These are phyloP conservation scores for Lytechinus pictus DNA, from an alignment of 35 echinoderm and acorn worm species.

Conservation along the genomic window DNA sequence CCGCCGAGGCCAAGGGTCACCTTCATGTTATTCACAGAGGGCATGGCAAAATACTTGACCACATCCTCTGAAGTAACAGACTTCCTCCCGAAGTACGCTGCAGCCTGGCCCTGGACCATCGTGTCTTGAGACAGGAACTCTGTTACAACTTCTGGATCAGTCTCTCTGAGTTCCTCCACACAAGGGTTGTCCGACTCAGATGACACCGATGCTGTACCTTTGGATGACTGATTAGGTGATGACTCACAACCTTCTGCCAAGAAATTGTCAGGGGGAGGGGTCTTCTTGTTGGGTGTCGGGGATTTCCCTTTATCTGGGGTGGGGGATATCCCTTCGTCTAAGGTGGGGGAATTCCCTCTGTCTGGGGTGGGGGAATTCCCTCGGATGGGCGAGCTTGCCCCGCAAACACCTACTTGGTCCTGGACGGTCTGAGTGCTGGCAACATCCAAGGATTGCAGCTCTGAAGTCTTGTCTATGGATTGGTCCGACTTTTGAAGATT, in stretches of 20 bases:
- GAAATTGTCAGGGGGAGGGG: background rate
- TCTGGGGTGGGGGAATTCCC: background rate
- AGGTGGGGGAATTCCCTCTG: background rate
- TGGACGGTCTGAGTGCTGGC: background rate
- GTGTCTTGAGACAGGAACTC: background rate
- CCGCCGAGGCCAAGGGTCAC: background rate
- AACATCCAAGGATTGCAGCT: background rate
- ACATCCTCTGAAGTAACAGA: background rate
- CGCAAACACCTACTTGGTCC: background rate
- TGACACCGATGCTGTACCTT: background rate
- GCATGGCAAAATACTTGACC: background rate
- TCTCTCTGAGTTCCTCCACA: background rate
- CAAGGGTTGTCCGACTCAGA: background rate
- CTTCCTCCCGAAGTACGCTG: background rate
- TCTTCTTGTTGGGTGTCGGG: background rate
- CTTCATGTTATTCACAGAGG: background rate
- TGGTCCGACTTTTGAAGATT: background rate
- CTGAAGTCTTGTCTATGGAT: background rate
- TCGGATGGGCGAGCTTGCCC: background rate
- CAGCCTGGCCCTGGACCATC: background rate
- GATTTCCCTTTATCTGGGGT: background rate
- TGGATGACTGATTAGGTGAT: background rate
- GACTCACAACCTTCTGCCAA: background rate
- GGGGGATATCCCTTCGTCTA: background rate
- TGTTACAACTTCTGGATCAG: background rate